These are phyloP conservation scores for Agapornis canus DNA, from an alignment of 2,797 vertebrate genomes.

Conservation along the genomic window DNA sequence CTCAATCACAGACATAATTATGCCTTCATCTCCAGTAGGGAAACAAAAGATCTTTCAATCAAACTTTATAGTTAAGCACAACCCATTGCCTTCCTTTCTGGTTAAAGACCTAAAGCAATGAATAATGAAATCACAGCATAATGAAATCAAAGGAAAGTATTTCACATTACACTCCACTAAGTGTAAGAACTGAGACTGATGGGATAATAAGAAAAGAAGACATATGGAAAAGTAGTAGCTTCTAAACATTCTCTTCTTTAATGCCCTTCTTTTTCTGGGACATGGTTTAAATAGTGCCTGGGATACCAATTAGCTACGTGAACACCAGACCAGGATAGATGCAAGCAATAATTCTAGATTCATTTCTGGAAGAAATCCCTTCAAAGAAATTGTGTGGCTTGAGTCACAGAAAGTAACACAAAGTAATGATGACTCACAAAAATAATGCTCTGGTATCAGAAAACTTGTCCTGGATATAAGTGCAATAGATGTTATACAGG, in stretches of 20 bases:
- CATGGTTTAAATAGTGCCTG: not conserved
- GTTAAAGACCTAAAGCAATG: not conserved
- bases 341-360: not conserved
- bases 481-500: not conserved
- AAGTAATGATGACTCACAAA: not conserved
- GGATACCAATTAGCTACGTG: not conserved
- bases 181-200: not conserved
- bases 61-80: not conserved
- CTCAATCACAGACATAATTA: not conserved
- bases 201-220: not conserved
- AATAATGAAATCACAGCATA: not conserved
- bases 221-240: not conserved
- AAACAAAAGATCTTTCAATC: not conserved
- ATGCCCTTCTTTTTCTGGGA: not conserved
- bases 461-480: not conserved
- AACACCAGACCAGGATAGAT: not conserved
- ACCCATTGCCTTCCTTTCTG: not conserved
- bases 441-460: not conserved
- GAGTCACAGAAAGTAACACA: not conserved
- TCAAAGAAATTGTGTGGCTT: not conserved
- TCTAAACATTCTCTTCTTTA: not conserved
- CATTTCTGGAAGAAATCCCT: not conserved
- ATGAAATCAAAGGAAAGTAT: not conserved
- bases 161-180: not conserved
- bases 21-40: not conserved